Conservation (phyloP, 2,113 vertebrate species). For the Panurus biarmicus region DNA sequence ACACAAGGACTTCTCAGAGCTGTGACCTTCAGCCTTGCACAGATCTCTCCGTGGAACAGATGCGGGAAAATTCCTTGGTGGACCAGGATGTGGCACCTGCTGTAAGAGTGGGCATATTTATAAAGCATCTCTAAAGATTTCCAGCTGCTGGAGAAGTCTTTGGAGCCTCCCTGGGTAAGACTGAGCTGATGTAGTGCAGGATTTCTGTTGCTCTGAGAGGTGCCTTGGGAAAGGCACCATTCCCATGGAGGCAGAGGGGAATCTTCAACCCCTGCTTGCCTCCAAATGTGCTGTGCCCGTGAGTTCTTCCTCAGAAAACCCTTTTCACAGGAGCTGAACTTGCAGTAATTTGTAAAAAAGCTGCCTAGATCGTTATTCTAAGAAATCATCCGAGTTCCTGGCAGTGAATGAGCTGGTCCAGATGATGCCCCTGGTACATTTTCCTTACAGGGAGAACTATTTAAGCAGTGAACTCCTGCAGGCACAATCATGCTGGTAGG, state of each 20-base stretch:
- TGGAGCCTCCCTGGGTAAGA: background rate
- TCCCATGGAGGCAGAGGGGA: background rate
- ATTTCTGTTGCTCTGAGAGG: background rate
- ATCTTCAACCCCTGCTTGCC: background rate
- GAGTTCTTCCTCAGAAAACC: background rate
- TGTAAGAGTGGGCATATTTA: background rate
- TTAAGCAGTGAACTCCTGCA: background rate
- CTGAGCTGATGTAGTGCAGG: accelerated
- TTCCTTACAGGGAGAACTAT: background rate
- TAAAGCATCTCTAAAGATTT: background rate
- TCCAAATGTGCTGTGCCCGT: background rate
- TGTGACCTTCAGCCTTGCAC: background rate
- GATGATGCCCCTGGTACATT: background rate
- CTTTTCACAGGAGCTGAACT: background rate
- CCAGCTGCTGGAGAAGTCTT: background rate
- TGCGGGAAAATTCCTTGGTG: background rate
- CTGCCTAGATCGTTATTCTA: background rate
- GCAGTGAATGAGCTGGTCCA: background rate
- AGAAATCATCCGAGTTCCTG: background rate
- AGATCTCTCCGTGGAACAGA: background rate
- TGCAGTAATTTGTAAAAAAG: background rate
- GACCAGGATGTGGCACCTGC: background rate
- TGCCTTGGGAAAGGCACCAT: background rate
- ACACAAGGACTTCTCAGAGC: background rate
- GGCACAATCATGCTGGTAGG: background rate